These are phyloP conservation scores for Anastrepha obliqua DNA, from an alignment of 1,140 invertebrate species.

Conservation along the genomic window DNA sequence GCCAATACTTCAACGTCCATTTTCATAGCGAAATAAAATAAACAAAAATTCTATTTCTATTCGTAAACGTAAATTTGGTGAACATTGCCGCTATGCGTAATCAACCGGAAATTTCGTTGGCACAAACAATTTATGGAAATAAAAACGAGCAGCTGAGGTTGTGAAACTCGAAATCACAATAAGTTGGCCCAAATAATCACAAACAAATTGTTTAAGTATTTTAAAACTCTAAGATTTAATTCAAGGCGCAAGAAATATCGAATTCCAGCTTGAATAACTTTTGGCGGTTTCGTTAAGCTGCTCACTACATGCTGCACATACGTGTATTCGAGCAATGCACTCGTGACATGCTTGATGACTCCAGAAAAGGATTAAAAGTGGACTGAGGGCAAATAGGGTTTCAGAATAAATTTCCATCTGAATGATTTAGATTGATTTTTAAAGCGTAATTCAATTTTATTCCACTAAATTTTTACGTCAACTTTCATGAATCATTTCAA, in stretches of 20 bases:
- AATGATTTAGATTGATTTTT: no score
- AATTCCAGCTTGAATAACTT: not conserved
- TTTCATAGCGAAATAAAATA: conserved; percentile 2
- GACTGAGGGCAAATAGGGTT: no score
- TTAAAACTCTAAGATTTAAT: not conserved
- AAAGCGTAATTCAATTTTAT: no score
- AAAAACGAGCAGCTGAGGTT: not conserved
- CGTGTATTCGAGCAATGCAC: no score
- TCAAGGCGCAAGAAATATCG: not conserved
- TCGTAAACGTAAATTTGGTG: conserved; percentile 7
- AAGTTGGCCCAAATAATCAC: not conserved
- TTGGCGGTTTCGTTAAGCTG: no score
- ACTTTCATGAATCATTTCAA: no score
- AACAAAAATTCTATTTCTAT: conserved; percentile 3
- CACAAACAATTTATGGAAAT: not conserved
- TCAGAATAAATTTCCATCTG: no score
- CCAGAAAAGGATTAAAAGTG: no score
- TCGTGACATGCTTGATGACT: no score
- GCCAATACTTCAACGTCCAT: not conserved
- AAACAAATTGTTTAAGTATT: no score
- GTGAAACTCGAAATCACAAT: not conserved
- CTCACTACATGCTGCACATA: no score
- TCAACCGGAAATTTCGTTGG: conserved; percentile 40
- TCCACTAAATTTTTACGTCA: no score
- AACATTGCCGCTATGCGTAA: conserved; percentile 1